Base-by-base conservation (phyloP, 1,140 invertebrate species). In the Magallana ariakensis region DNA sequence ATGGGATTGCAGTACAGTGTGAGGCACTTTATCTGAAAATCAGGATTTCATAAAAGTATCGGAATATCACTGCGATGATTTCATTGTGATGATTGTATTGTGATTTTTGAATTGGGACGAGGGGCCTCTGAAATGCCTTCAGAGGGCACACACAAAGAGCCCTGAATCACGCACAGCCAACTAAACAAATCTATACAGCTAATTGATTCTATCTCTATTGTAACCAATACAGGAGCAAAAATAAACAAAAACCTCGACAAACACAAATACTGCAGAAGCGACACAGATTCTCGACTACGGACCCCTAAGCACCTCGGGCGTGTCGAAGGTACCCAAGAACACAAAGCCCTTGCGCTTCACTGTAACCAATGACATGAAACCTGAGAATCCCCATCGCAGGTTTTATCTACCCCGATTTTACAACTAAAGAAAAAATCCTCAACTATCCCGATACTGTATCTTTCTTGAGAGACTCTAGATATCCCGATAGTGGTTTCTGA, bases 141-240 rank as follows among this genome's bases (percentile, higher is more conserved):
- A 46, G 33, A 46, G 33, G 33, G 33, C 33, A 70, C 9, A 70
- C 22, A 75, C 66, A 75, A 75, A 75, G 19, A 10, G 66, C 8
- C 3, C 66, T 75, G 66, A 75, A 26, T 75, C 66, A 75, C 33
- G 22, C 66, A 46, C 33, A 75, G 19, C 33, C 15, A 13, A 26
- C 22, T 26, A 75, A 75, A 33, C 66, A 22, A 75, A 75, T 75
- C 58, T 62, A 75, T 26, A 26, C 22, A 33, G 66, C 66, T 75
- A 75, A 75, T 75, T 75, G 66, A 75, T 75, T 75, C 66, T 75
- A 75, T 75, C 66, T 75, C 66, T 75, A 26, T 4, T 75, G 66
- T 33, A 13, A 26, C 22, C 66, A 75, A 75, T 75, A 33, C 22
- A 11, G 22, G 13, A 75, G 22, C 66, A 26, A 75, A 46, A 46